These are phyloP conservation scores for Phyllotreta cruciferae DNA, from an alignment of 2,888 invertebrate genomes.

Conservation along the genomic window DNA sequence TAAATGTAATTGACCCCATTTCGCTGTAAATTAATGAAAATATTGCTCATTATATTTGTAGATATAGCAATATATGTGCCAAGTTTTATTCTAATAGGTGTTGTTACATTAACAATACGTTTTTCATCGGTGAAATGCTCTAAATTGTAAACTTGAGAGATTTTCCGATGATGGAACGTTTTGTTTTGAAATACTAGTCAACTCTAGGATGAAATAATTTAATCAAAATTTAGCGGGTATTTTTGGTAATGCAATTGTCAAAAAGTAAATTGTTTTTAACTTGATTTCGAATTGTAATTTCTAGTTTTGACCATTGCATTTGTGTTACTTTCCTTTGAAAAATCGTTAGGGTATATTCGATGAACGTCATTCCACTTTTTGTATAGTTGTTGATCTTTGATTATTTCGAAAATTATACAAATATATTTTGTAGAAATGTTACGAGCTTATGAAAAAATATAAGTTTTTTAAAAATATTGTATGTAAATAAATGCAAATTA, in stretches of 20 bases:
- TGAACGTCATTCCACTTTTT: slow-evolving; percentile 20
- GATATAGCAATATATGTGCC: slow-evolving; percentile 28
- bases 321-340: not conserved
- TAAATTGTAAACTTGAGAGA: not conserved
- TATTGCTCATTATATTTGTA: slow-evolving; percentile 36
- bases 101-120: slow-evolving; percentile 9
- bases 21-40: slow-evolving; percentile 35
- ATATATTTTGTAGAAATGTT: slow-evolving; percentile 50
- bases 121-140: slow-evolving; percentile 8
- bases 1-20: slow-evolving; percentile 32
- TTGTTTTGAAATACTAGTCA: slow-evolving; percentile 17
- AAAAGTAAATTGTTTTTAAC: slow-evolving; percentile 7
- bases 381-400: slow-evolving; percentile 30
- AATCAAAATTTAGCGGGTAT: not conserved
- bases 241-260: slow-evolving; percentile 5
- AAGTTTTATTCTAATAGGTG: slow-evolving; percentile 21
- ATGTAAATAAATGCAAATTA: slow-evolving; percentile 44
- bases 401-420: slow-evolving; percentile 34
- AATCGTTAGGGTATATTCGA: slow-evolving; percentile 19
- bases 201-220: slow-evolving; percentile 1
- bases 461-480: slow-evolving; percentile 46
- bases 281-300: not conserved
- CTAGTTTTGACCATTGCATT: slow-evolving; percentile 20
- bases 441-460: slow-evolving; percentile 41
- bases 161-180: slow-evolving; percentile 14